A percentile compares a stretch with the other conserved stretches of the same genome.
These are phyloP conservation scores for Stichodactyla helianthus DNA, from an alignment of 64 coral and sea anemone genomes.

Conservation along the genomic window DNA sequence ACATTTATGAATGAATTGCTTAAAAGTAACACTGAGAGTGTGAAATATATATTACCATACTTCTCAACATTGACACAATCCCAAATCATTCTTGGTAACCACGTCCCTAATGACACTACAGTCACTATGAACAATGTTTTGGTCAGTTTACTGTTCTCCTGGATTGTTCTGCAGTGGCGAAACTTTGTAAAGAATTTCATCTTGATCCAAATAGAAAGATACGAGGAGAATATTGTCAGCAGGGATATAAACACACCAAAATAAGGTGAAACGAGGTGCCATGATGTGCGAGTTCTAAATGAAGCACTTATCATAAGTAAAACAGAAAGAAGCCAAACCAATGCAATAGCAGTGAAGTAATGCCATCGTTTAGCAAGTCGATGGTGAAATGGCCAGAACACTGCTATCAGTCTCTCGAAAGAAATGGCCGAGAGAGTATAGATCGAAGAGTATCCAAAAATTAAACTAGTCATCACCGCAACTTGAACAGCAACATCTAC, in stretches of 20 bases:
- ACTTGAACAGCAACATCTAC: too few relatives aligned
- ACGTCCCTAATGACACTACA: not conserved
- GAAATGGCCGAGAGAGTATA: too few relatives aligned
- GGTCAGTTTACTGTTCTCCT: too few relatives aligned
- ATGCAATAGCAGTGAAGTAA: not conserved
- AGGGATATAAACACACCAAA: not conserved
- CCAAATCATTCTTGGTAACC: not conserved
- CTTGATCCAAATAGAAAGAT: too few relatives aligned
- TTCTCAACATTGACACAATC: not conserved
- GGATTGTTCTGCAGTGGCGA: too few relatives aligned
- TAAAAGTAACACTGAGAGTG: not conserved
- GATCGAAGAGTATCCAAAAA: too few relatives aligned
- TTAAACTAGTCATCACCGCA: too few relatives aligned
- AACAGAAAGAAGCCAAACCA: not conserved
- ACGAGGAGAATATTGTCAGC: not conserved
- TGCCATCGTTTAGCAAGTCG: not conserved
- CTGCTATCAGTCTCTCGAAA: too few relatives aligned
- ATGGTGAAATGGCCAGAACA: too few relatives aligned
- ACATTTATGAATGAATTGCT: slow-evolving; percentile 11
- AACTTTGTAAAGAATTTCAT: too few relatives aligned
- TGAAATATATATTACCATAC: not conserved
- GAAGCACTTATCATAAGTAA: not conserved
- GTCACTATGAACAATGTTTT: slow-evolving; percentile 9
- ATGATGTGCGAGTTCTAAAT: not conserved
- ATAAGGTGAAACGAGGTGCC: not conserved